These are phyloP conservation scores for Parochlus steinenii DNA, from an alignment of 2,888 invertebrate species.

Conservation along the genomic window DNA sequence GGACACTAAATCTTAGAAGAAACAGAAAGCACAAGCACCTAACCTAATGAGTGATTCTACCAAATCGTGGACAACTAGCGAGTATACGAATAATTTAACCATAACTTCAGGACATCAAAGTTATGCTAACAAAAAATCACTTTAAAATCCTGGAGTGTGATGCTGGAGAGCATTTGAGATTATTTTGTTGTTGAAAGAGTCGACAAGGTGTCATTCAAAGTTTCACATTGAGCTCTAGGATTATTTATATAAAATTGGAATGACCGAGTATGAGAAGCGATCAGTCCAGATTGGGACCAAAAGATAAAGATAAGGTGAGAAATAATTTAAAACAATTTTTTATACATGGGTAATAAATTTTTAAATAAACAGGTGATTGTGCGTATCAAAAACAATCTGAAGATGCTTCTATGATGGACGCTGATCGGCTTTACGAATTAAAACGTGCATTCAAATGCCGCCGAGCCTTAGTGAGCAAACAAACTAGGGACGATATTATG, in stretches of 20 bases:
- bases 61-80: too few relatives aligned
- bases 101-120: constrained; percentile 29
- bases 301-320: too few relatives aligned
- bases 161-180: constrained; percentile 31
- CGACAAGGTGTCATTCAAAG: constrained; percentile 32
- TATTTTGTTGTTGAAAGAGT: constrained; percentile 35
- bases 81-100: too few relatives aligned
- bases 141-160: constrained; percentile 32
- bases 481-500: constrained; percentile 34
- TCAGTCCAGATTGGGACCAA: constrained; percentile 22
- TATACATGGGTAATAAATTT: background rate
- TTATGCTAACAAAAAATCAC: constrained; percentile 34
- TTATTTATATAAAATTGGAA: constrained; percentile 22
- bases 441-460: constrained; percentile 31
- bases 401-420: background rate
- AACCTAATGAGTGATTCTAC: too few relatives aligned
- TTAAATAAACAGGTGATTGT: too few relatives aligned
- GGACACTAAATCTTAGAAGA: too few relatives aligned
- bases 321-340: too few relatives aligned
- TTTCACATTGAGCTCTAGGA: constrained; percentile 34
- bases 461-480: constrained; percentile 30
- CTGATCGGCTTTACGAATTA: constrained; percentile 1
- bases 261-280: constrained; percentile 19
- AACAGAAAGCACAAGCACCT: too few relatives aligned
- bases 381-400: background rate